Evolutionary conservation across 2,888 invertebrate species (phyloP), one percentile per base, ranked within the genome.

Genomic region (Drosophila putrida): DNA sequence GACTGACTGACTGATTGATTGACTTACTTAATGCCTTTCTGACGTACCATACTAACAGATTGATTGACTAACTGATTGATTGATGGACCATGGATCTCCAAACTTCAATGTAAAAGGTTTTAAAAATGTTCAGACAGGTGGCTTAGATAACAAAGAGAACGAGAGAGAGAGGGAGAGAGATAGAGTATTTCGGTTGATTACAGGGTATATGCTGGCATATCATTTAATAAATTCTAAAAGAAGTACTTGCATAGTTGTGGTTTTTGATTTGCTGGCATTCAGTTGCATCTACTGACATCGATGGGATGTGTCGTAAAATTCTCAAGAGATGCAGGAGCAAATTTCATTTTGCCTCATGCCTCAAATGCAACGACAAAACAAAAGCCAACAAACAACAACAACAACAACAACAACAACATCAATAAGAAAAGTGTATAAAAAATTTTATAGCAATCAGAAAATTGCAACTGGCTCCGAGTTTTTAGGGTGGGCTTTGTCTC

Each of bases 391-490:
- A 27, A 46, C 36, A 13, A 13, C 36, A 33, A 13, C 38, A 31
- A 25, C 33, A 69, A 20, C n/a, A 49, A 15, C 25, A 69, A 35
- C 25, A 47, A 47, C 51, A 67, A 50, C 57, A 27, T 25, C 64
- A 36, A 50, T 41, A 64, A 49, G 51, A 59, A 61, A 47, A 53
- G 33, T 28, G 53, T 50, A 67, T 60, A 64, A 58, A 71, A 72
- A 71, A 46, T 66, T 50, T 77, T 76, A 61, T 75, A 66, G 75
- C 76, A 86, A 85, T 85, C 88, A 77, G 64, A 77, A 82, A 83
- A 88, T 83, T 83, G 87, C 76, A 73, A 67, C 69, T 76, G 83
- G 68, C 61, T 70, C n/a, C 31, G 9, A 10, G 27, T 25, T 27
- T 20, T 5, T 8, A 27, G 44, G 46, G 31, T 39, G 64, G 70